Evolutionary conservation across 2,113 vertebrate genomes (phyloP), one percentile per base, ranked within the genome.

Genomic region (Cyrtonyx montezumae): DNA sequence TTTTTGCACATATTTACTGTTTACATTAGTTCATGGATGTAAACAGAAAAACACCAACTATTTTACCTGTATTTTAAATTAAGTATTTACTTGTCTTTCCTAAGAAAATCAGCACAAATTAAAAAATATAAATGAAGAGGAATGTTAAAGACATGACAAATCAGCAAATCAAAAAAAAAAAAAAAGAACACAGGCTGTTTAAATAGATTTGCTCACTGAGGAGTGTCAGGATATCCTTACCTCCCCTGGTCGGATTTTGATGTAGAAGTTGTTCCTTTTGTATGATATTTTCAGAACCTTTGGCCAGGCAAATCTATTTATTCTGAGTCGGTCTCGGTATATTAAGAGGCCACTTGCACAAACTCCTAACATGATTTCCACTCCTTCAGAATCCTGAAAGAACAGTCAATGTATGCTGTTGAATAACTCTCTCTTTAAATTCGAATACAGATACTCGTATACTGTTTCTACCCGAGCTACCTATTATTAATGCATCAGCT

Each of bases 271-370:
- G 97, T 99, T 99, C 93, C 99, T 98, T 97, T 99, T 99, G 97
- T 99, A 99, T 63, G 99, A 99, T 97, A 99, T 99, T 97, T 99
- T 99, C 94, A 99, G 98, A 96, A 99, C 99, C 96, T 99, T 99
- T 62, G 99, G 99, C 99, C 99, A 99, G 76, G 99, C 99, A 58
- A 99, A 99, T 88, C 99, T 97, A 91, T 99, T 99, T 97, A 99
- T 99, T 92, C 99, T 97, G 87, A 99, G 98, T 84, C 99, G 97
- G 97, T 99, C 99, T 82, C 99, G 98, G 96, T 99, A 99, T 97
- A 99, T 99, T 94, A 99, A 98, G 30, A 99, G 97, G 70, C 99
- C 99, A 84, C 99, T 99, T 23, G 99, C 98, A 95, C 99, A 99
- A 59, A 99, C 99, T 40, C 99, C 99, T 93, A 99, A 95, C 99